Evolutionary conservation across 53 echinoderm and acorn worm genomes (phyloP), one percentile per base, ranked within the genome.

Genomic region (Stichopus horrens): DNA sequence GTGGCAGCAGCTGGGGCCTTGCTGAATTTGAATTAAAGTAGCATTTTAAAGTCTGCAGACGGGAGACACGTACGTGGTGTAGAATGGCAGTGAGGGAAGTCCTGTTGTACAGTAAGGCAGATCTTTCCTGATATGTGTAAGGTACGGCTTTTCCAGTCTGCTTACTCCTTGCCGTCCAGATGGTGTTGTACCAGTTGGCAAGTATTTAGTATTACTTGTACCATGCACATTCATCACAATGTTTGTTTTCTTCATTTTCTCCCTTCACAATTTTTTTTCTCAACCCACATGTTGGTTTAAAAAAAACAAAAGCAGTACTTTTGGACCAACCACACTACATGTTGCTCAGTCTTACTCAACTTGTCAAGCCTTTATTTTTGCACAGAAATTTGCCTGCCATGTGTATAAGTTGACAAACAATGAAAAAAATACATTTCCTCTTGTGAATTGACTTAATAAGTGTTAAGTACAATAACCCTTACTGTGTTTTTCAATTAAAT

Each of bases 141-240:
- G n/a, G 19, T 71, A 20, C 71, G 18, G 71, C 14, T 20, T 18
- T 71, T 71, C 71, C 71, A 71, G 71, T 13, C 16, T 19, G 16
- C n/a, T 18, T 71, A 16, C 19, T 71, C n/a, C 18, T 71, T 71
- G 7, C 7, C 18, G 71, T 71, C 14, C 71, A 71, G 71, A 18
- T 14, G 68, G 19, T 13, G 16, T 68, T 68, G 68, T 68, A 68
- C 68, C 68, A 68, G 68, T 71, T 71, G 71, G 71, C 71, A 71
- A 71, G 71, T 71, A 71, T 71, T 60, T 37, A 63, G 63, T 16
- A 71, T 71, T 18, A 71, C 71, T 71, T 71, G 71, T 71, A 71
- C 10, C 37, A 71, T 71, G 71, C 71, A 71, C 7, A 18, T 71
- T 71, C n/a, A 18, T 71, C 18, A 71, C 71, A 71, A 71, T 71